Evolutionary conservation across 2,888 invertebrate genomes (phyloP), one percentile per base, ranked within the genome.

Genomic region (Lutraria lutraria): DNA sequence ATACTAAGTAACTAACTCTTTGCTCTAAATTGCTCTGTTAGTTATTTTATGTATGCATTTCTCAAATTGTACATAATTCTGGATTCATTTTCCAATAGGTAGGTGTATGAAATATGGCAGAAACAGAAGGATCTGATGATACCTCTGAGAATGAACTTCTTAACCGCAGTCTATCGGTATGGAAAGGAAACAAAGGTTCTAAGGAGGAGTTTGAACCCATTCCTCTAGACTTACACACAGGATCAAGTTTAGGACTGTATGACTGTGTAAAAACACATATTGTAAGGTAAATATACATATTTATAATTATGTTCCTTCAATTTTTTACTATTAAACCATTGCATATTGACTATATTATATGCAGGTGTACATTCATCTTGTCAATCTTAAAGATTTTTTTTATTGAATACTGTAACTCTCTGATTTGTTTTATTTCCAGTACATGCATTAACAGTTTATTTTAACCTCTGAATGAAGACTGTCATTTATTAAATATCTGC

Each of bases 121-220:
- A 89, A 54, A 85, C 89, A 16, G 96, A 96, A 88, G 96, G 95
- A 4, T 96, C 96, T 0, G 96, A 96, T 87, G 96, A 96, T 81
- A 94, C 96, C 0, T 96, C 96, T 10, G 96, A 96, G 87, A 96
- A 93, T 92, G 96, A 96, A 83, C 92, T 96, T n/a, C 92, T 96
- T 56, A 96, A 96, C 79, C 94, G 94, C 15, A 96, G 96, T 92
- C 92, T 96, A 83, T 96, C 96, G 16, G 95, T 96, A 13, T 96
- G 96, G 96, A 94, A 94, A 80, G 96, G 96, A 0, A 94, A 94
- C 89, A 87, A 83, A 54, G 83, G 84, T 25, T 94, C 94, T 15
- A 93, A 95, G 81, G 96, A 96, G 60, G 95, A 95, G 76, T 96
- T 96, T 93, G 95, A 93, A 10, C 96, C 96, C 0, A 93, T 96